Evolutionary conservation across 2,888 invertebrate species (phyloP), one percentile per base, ranked within the genome.

Genomic region (Melieria picta): DNA sequence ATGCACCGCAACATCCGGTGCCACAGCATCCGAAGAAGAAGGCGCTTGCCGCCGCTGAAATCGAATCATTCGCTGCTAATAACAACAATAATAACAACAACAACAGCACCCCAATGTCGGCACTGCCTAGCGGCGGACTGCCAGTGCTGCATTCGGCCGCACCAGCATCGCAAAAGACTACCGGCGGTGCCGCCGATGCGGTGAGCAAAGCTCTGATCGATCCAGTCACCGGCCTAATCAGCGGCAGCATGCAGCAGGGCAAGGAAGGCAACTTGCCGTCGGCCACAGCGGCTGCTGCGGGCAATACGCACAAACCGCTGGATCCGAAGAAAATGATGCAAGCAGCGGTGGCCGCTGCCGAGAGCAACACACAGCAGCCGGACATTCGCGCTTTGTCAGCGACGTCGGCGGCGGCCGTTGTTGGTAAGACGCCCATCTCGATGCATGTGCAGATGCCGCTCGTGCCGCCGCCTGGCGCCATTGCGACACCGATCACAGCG

Each of bases 181-280:
- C 81, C 4, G 83, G 82, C 11, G 87, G 87, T 50, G 87, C 88
- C 9, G 92, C 92, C 79, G 91, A 92, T 0, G 90, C 90, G 80
- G 79, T 81, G 1, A 85, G 80, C 74, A 85, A 84, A 62, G 91
- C 91, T 4, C 83, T 93, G 16, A 92, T 93, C 58, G 93, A 93
- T 85, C 93, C 93, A 0, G 92, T 93, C 0, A 93, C 93, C 0
- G 93, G 93, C 3, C 87, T 92, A 77, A 86, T 93, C 48, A 91
- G 91, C 71, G 91, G 91, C 0, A 90, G 92, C 42, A 90, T 88
- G 91, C 79, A 81, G 0, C 92, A 92, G 78, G 91, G 91, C 63
- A 93, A 92, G 80, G 93, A 93, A 80, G 81, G 84, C 4, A 85
- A 81, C 66, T 71, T 84, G 50, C 84, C 84, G 6, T 81, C 82